Base-by-base conservation (phyloP, 2,888 invertebrate genomes). In the Ischnus inquisitorius region DNA sequence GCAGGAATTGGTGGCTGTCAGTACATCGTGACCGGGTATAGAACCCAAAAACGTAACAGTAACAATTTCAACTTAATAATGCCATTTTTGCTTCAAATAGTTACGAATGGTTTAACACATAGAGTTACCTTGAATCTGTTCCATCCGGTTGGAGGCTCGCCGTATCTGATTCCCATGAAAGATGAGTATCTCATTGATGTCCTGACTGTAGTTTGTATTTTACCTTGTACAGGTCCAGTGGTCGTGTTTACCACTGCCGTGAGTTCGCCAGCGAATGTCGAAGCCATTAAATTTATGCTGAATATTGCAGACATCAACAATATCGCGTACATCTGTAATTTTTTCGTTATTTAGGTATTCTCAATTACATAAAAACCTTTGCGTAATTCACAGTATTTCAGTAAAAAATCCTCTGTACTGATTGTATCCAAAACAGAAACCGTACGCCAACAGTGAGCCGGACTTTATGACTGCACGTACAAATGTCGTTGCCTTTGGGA, bases 91-190 rank as follows among this genome's bases (percentile, higher is more conserved):
- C 6, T 28, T 28, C 12, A 5, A 14, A 60, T 5, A n/a, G 22
- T 54, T 4, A n/a, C 0, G 3, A 22, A 2, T 2, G 10, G 54
- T 54, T 16, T 22, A 6, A 54, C 28, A 4, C 28, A 12, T 34
- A 14, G 22, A 60, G 60, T 87, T 86, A 90, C 90, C 87, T 87
- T 88, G 54, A 90, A 91, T 71, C 90, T 83, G 10, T 86, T 72
- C 6, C 83, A 16, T 14, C 85, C 87, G 6, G 87, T 3, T n/a
- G 90, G 89, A 12, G 89, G 85, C 54, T 86, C 79, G 1, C 86
- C 91, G 62, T 87, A 90, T 3, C 88, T 90, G 39, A 91, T 90
- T 10, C 89, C 90, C 74, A 67, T 87, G 19, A 90, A 91, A 3
- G 88, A 67, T 8, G 86, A 79, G 72, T 87, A 90, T 22, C 41